Base-by-base conservation (phyloP, 1,140 invertebrate species). In the Bombus terrestris region DNA sequence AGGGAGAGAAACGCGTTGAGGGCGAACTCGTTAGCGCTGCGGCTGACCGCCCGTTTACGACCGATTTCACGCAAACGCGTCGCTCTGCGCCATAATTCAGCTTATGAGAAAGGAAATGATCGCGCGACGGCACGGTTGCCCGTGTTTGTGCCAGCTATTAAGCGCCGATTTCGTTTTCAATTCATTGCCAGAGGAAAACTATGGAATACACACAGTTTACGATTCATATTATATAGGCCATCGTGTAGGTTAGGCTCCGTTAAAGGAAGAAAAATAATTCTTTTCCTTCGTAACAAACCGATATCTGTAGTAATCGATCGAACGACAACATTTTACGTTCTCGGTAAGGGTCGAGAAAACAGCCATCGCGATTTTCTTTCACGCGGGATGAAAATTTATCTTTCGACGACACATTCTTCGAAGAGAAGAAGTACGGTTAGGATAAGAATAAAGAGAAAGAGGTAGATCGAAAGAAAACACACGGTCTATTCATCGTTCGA, bases 381-480 rank as follows among this genome's bases (percentile, higher is more conserved):
- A 3, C 13, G 22, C 37, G 39, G 43, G 47, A 66, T 39, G 62
- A 68, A 68, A n/a, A 37, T 85, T 74, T 81, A 57, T 74, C 71
- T 74, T 73, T 35, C 1, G 13, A 74, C 59, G 59, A 10, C 13
- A 74, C 28, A 25, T 57, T 68, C 35, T 32, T 66, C 41, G 39
- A 35, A 28, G 25, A 39, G 12, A 28, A 5, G n/a, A 28, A 47
- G 9, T n/a, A 35, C 64, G 28, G 37, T 43, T 62, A 62, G 22
- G 13, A 35, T n/a, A 25, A 35, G 41, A 62, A 73, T 64, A 53
- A 80, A 62, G 77, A 53, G 81, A 82, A 88, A 71, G 53, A 80
- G 53, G 83, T 83, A 78, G 84, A 91, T 91, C 72, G 82, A 91
- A 91, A 90, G 90, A 91, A 89, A 91, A 91, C 90, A 88, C 76